Conservation (phyloP, 2,797 vertebrate species). For the Megaceryle alcyon region DNA sequence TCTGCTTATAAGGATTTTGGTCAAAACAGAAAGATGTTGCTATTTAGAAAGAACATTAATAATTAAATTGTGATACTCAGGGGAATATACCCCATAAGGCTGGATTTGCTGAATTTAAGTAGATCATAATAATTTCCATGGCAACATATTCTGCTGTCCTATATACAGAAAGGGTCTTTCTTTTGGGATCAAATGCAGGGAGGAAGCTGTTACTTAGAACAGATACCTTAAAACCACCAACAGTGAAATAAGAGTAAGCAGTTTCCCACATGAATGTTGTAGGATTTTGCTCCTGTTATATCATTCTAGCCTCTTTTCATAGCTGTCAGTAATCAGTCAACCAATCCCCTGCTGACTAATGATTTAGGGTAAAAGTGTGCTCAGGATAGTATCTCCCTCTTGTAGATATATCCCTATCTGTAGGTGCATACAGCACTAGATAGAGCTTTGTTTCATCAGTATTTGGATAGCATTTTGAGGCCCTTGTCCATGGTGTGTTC, state of each 20-base stretch:
- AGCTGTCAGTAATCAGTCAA: constrained; percentile 9
- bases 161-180: constrained; percentile 13
- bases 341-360: not conserved
- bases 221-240: not conserved
- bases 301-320: not conserved
- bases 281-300: not conserved
- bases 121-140: constrained; percentile 57
- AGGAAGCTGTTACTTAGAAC: constrained; percentile 15
- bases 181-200: not conserved
- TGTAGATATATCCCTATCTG: not conserved
- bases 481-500: not conserved
- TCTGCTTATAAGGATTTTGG: not conserved
- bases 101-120: constrained; percentile 52
- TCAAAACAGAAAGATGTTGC: constrained; percentile 5
- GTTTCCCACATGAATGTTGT: not conserved
- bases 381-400: not conserved
- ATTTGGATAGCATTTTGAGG: not conserved
- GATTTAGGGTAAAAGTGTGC: not conserved
- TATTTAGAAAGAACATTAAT: constrained; percentile 40
- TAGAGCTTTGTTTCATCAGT: not conserved
- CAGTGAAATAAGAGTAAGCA: not conserved
- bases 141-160: constrained; percentile 58
- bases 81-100: not conserved
- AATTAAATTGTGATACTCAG: constrained; percentile 22
- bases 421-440: not conserved